A percentile compares a stretch with the other conserved stretches of the same genome.
Evolutionary conservation across 1,140 invertebrate genomes (phyloP).

Genomic region (Sarcophaga peregrina): DNA sequence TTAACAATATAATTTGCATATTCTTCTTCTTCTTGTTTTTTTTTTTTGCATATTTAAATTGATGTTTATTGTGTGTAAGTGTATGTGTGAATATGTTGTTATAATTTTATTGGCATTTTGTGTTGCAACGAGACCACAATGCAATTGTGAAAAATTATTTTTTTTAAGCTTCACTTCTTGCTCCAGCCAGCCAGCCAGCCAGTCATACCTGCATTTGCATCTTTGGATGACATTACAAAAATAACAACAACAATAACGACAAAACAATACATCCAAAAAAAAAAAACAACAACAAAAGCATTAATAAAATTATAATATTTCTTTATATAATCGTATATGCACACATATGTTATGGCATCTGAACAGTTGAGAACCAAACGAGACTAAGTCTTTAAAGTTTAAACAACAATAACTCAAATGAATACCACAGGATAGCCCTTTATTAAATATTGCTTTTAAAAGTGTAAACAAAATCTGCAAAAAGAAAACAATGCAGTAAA

Average conservation of each 20-base stretch:
- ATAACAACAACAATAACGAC: not conserved
- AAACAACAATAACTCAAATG: too few relatives aligned
- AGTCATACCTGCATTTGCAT: not conserved
- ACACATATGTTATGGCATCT: not conserved
- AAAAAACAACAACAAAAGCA: not conserved
- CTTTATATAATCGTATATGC: not conserved
- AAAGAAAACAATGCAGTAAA: too few relatives aligned
- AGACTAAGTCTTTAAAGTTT: too few relatives aligned
- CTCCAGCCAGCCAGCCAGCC: not conserved
- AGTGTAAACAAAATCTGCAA: too few relatives aligned
- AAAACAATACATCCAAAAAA: not conserved
- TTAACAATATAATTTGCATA: too few relatives aligned
- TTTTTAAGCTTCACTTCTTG: not conserved
- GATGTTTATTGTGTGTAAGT: too few relatives aligned
- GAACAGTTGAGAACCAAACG: not conserved
- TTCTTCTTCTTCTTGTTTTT: too few relatives aligned
- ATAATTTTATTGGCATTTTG: conserved; percentile 40
- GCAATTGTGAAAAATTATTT: conserved; percentile 32
- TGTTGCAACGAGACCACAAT: conserved; percentile 36
- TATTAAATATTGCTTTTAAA: too few relatives aligned
- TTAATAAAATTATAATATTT: not conserved
- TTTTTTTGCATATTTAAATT: too few relatives aligned
- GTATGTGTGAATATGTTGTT: conserved; percentile 26
- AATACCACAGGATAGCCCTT: too few relatives aligned
- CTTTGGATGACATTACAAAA: not conserved